phyloP scores from a whole-genome alignment of 2,888 invertebrate genomes.

The Drosophila paracracens region DNA sequence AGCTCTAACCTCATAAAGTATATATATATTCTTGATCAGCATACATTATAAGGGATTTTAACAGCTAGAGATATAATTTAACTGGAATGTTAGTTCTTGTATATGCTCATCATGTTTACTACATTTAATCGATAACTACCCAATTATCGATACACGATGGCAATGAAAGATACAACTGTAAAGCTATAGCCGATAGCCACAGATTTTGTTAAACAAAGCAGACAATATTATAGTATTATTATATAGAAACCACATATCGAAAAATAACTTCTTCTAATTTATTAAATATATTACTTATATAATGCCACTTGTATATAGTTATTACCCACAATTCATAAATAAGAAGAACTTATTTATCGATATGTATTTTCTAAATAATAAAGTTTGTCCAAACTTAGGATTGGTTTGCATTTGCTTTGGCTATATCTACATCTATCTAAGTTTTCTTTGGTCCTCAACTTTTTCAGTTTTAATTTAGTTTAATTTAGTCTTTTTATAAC shows the following conservation, averaged over 20 bases:
- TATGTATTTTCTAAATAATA: neutral
- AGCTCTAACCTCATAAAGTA: neutral
- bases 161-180: neutral
- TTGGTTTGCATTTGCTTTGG: neutral
- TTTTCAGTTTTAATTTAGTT: neutral
- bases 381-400: neutral
- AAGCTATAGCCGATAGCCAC: neutral
- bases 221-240: too few relatives aligned
- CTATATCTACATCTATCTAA: neutral
- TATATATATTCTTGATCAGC: neutral
- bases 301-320: too few relatives aligned
- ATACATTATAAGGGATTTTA: neutral
- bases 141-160: neutral
- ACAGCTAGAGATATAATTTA: rapidly evolving
- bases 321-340: neutral
- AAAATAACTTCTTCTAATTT: too few relatives aligned
- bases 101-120: neutral
- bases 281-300: too few relatives aligned
- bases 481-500: neutral
- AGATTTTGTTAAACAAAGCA: too few relatives aligned
- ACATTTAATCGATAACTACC: neutral
- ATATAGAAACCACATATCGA: too few relatives aligned
- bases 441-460: neutral
- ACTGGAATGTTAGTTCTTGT: neutral
- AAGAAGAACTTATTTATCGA: neutral